Percentiles rank a stretch among this genome's conserved stretches.
Evolutionary conservation across 2,113 vertebrate genomes (phyloP).

Genomic region (Cavia aperea): DNA sequence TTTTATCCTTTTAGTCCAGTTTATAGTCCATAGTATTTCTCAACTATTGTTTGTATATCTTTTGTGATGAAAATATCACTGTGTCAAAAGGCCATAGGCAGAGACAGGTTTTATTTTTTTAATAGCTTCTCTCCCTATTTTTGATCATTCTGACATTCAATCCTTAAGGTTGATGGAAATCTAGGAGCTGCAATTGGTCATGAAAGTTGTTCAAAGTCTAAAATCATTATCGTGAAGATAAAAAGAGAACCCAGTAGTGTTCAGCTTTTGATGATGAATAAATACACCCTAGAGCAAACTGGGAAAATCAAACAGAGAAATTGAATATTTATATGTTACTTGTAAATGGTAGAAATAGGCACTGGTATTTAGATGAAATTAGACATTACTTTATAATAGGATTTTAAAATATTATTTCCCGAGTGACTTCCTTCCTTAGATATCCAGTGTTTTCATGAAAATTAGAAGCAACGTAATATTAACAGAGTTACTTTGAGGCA

Average conservation of each 20-base stretch:
- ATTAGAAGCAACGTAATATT: slow-evolving; percentile 53
- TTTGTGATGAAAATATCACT: slow-evolving; percentile 58
- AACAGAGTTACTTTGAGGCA: slow-evolving; percentile 48
- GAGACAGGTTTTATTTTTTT: slow-evolving; percentile 48
- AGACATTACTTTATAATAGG: slow-evolving; percentile 59
- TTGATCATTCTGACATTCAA: slow-evolving; percentile 60
- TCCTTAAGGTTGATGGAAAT: slow-evolving; percentile 52
- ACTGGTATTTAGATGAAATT: slow-evolving; percentile 57
- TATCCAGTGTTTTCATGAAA: slow-evolving; percentile 48
- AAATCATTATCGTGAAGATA: slow-evolving; percentile 47
- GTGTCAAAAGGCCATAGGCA: slow-evolving; percentile 49
- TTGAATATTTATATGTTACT: slow-evolving; percentile 62
- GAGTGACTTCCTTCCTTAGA: slow-evolving; percentile 50
- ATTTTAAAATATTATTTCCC: slow-evolving; percentile 67
- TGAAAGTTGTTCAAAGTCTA: slow-evolving; percentile 43
- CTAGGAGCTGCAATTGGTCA: slow-evolving; percentile 2
- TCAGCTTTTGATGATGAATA: slow-evolving; percentile 49
- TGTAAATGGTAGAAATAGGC: slow-evolving; percentile 49
- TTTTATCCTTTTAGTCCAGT: slow-evolving; percentile 26
- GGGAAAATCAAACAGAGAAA: slow-evolving; percentile 58
- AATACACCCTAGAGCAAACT: slow-evolving; percentile 27
- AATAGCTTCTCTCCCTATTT: slow-evolving; percentile 41
- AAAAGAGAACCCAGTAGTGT: slow-evolving; percentile 20
- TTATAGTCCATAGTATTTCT: not conserved
- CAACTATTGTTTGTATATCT: slow-evolving; percentile 49